Conservation (phyloP, 2,113 vertebrate species). For the Emydocephalus ijimae region DNA sequence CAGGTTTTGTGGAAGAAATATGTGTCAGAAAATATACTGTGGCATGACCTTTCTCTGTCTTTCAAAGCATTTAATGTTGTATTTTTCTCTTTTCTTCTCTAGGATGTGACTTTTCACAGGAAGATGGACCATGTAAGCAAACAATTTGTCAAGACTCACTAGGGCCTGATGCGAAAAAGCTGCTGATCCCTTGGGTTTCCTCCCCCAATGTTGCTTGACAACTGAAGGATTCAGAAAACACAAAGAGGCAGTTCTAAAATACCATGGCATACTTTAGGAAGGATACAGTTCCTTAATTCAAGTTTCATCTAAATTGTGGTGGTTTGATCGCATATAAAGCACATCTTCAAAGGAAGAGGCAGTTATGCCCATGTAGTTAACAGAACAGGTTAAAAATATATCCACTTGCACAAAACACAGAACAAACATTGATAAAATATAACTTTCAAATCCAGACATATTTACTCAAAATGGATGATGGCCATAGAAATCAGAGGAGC, state of each 20-base stretch:
- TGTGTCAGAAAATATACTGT: background rate
- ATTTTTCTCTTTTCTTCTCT: conserved; percentile 31
- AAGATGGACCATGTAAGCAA: conserved; percentile 49
- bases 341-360: conserved; percentile 13
- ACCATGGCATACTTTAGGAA: conserved; percentile 1
- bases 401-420: background rate
- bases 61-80: conserved; percentile 38
- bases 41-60: background rate
- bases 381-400: background rate
- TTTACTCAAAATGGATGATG: conserved; percentile 75
- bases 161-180: conserved; percentile 36
- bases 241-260: conserved; percentile 40
- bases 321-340: conserved; percentile 8
- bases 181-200: conserved; percentile 36
- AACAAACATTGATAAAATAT: background rate
- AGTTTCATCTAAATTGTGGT: conserved; percentile 1
- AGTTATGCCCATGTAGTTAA: conserved; percentile 38
- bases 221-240: conserved; percentile 36
- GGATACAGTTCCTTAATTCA: conserved; percentile 4
- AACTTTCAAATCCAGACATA: background rate
- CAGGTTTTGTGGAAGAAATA: background rate
- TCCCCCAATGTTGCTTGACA: conserved; percentile 20
- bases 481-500: conserved; percentile 74
- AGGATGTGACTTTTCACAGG: conserved; percentile 57
- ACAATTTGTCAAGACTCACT: conserved; percentile 41